Base-by-base conservation (phyloP, 1,140 invertebrate species). In the Pissodes strobi region DNA sequence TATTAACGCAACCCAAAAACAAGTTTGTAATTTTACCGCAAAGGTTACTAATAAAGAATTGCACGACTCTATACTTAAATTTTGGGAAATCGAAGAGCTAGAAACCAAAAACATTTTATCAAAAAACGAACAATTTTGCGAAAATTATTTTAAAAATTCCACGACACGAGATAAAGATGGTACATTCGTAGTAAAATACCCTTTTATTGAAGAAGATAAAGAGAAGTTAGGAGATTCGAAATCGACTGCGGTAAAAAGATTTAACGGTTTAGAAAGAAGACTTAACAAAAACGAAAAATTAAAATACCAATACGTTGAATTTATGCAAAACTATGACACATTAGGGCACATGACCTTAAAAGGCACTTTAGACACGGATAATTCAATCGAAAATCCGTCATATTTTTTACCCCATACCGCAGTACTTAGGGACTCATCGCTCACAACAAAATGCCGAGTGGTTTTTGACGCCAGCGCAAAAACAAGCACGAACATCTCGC, bases 321-420 rank as follows among this genome's bases (percentile, higher is more conserved):
- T n/a, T n/a, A n/a, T n/a, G n/a, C n/a, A n/a, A n/a, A n/a, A n/a
- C n/a, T n/a, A 34, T 4, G n/a, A n/a, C n/a, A n/a, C n/a, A n/a
- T n/a, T n/a, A n/a, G n/a, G n/a, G n/a, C n/a, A n/a, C n/a, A n/a
- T n/a, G n/a, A n/a, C n/a, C n/a, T n/a, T n/a, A n/a, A n/a, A n/a
- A n/a, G n/a, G n/a, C n/a, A n/a, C n/a, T 55, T 22, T 52, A 25
- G 30, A 61, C 12, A 22, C 17, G 8, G 48, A 61, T 3, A 13
- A 61, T 19, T 56, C 49, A 13, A 52, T 53, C 23, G 43, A 37
- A 45, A 58, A 9, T 43, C 0, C 23, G 9, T 45, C 38, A 15
- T 76, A 68, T 56, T 71, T 72, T 56, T 56, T 81, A 17, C 78
- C 79, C 1, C 79, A 81, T n/a, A n/a, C n/a, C n/a, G n/a, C n/a